Conservation (phyloP, 2,797 vertebrate genomes). For the Okamejei kenojei region DNA sequence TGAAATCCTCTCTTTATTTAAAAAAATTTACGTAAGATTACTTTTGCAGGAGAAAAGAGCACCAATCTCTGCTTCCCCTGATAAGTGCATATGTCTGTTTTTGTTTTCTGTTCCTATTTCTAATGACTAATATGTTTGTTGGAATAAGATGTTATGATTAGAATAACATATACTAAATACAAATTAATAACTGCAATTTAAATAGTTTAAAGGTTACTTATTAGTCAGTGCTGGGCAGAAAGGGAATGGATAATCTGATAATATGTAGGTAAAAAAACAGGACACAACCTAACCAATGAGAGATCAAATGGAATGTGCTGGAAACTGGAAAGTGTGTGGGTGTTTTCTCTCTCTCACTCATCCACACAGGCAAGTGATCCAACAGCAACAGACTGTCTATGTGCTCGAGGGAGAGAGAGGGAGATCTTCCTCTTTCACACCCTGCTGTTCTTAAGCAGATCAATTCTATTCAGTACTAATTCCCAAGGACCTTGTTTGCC, state of each 20-base stretch:
- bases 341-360: slow-evolving; percentile 32
- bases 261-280: neutral
- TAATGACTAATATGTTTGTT: neutral
- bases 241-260: neutral
- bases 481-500: neutral
- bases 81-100: neutral
- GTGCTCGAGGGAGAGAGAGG: slow-evolving; percentile 4
- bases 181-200: neutral
- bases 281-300: slow-evolving; percentile 15
- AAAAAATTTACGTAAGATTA: neutral
- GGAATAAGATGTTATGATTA: neutral
- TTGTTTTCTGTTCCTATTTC: neutral
- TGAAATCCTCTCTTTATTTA: neutral
- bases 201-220: neutral
- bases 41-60: neutral
- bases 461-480: neutral
- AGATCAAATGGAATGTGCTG: slow-evolving; percentile 38
- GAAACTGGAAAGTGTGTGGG: slow-evolving; percentile 31
- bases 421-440: slow-evolving; percentile 16
- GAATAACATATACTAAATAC: neutral
- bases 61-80: neutral
- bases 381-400: slow-evolving; percentile 25
- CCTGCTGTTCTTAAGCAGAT: neutral
- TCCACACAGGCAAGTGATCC: slow-evolving; percentile 32
- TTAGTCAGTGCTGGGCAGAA: neutral